Conservation (phyloP, 2,113 vertebrate species). For the Sciurus niger region DNA sequence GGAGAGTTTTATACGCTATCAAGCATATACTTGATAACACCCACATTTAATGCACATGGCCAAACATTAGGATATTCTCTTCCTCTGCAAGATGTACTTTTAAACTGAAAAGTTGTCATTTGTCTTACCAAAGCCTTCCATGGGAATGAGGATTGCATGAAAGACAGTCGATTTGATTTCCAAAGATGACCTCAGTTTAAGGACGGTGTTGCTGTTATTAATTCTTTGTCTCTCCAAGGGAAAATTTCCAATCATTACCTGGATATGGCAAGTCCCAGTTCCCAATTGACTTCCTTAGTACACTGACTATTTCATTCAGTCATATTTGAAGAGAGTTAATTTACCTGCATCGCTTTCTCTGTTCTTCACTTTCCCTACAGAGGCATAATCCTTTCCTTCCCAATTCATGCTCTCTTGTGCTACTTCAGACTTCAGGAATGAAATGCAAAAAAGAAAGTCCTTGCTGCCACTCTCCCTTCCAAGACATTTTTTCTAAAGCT, state of each 20-base stretch:
- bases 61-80: background rate
- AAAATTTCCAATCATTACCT: background rate
- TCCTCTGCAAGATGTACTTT: background rate
- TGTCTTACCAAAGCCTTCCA: background rate
- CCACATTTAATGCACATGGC: background rate
- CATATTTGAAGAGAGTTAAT: background rate
- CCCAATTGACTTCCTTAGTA: background rate
- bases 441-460: conserved; percentile 80
- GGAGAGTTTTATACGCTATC: background rate
- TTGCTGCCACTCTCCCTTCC: conserved; percentile 80
- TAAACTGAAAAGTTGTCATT: background rate
- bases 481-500: conserved; percentile 78
- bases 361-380: background rate
- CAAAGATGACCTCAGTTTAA: background rate
- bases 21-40: background rate
- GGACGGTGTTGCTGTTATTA: background rate
- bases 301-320: background rate
- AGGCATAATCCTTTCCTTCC: background rate
- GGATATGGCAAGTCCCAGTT: background rate
- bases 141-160: too few relatives aligned
- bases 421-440: conserved; percentile 51
- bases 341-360: background rate
- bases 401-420: background rate
- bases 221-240: background rate
- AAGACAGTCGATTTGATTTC: background rate